These are phyloP conservation scores for Stichopus chloronotus DNA, from an alignment of 35 echinoderm and acorn worm species.

Conservation along the genomic window DNA sequence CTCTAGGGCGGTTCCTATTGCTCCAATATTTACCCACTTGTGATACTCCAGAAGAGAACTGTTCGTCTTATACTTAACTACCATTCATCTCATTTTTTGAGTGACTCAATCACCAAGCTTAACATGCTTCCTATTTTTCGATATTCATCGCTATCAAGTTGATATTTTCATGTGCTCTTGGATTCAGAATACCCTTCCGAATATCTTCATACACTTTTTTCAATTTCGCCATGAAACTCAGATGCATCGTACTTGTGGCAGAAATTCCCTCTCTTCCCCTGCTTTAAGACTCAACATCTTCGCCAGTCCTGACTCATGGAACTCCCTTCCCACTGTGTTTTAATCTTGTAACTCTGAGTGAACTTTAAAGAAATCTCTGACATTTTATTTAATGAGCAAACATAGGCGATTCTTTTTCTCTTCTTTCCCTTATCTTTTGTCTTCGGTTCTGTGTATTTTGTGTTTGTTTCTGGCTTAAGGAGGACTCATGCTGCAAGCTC, in stretches of 20 bases:
- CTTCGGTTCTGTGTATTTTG: not conserved
- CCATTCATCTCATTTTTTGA: too few relatives aligned
- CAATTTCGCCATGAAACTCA: not conserved
- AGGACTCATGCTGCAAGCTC: not conserved
- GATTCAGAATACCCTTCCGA: too few relatives aligned
- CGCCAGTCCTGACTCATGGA: not conserved
- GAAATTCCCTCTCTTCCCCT: not conserved
- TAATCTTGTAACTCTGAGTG: not conserved
- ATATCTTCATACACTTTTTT: not conserved
- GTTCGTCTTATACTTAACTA: not conserved
- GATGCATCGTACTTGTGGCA: not conserved
- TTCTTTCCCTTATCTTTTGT: too few relatives aligned
- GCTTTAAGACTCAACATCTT: not conserved
- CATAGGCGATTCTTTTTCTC: too few relatives aligned
- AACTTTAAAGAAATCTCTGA: too few relatives aligned
- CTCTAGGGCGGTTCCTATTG: too few relatives aligned
- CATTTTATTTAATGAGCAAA: too few relatives aligned
- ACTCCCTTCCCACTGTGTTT: not conserved
- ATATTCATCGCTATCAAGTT: too few relatives aligned
- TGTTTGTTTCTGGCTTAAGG: not conserved
- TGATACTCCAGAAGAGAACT: constrained; percentile 8
- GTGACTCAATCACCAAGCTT: not conserved
- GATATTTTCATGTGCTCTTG: too few relatives aligned
- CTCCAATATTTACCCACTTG: not conserved
- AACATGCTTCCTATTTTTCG: not conserved